Evolutionary conservation across 2,113 vertebrate species (phyloP).

Genomic region (Girardinichthys multiradiatus): DNA sequence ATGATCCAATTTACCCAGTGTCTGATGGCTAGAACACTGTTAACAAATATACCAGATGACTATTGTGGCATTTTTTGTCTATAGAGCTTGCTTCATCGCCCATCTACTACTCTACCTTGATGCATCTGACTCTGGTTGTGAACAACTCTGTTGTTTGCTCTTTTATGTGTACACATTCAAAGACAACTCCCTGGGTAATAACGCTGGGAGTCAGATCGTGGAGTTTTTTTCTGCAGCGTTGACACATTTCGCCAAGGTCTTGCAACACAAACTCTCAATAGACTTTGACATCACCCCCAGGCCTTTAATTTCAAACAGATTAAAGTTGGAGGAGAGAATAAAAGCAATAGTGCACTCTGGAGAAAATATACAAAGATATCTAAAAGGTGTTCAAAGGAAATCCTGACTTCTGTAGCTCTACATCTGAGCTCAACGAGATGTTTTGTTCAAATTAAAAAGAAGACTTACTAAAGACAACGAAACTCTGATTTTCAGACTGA

Average conservation of each 20-base stretch:
- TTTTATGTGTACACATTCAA: slow-evolving; percentile 39
- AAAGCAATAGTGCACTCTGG: slow-evolving; percentile 3
- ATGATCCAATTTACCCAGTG: slow-evolving; percentile 29
- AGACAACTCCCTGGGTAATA: slow-evolving; percentile 47
- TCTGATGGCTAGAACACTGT: slow-evolving; percentile 21
- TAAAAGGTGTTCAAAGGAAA: slow-evolving; percentile 31
- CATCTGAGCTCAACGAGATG: not conserved
- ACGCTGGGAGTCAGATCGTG: slow-evolving; percentile 25
- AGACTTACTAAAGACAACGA: not conserved
- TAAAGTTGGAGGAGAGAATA: slow-evolving; percentile 17
- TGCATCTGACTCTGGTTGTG: slow-evolving; percentile 36
- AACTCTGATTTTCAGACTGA: not conserved
- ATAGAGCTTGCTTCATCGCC: slow-evolving; percentile 39
- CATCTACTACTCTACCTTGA: slow-evolving; percentile 44
- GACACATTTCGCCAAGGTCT: slow-evolving; percentile 50
- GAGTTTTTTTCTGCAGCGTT: slow-evolving; percentile 55
- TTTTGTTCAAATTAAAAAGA: slow-evolving; percentile 19
- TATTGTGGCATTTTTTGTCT: slow-evolving; percentile 28
- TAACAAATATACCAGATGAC: slow-evolving; percentile 1
- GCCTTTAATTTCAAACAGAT: slow-evolving; percentile 39
- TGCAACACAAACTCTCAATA: slow-evolving; percentile 30
- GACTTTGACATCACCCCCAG: slow-evolving; percentile 48
- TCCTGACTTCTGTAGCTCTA: slow-evolving; percentile 29
- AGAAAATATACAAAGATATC: slow-evolving; percentile 14
- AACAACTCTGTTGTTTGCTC: slow-evolving; percentile 50